Evolutionary conservation across 2,797 vertebrate genomes (phyloP).

Genomic region (Zenarchopterus dispar): DNA sequence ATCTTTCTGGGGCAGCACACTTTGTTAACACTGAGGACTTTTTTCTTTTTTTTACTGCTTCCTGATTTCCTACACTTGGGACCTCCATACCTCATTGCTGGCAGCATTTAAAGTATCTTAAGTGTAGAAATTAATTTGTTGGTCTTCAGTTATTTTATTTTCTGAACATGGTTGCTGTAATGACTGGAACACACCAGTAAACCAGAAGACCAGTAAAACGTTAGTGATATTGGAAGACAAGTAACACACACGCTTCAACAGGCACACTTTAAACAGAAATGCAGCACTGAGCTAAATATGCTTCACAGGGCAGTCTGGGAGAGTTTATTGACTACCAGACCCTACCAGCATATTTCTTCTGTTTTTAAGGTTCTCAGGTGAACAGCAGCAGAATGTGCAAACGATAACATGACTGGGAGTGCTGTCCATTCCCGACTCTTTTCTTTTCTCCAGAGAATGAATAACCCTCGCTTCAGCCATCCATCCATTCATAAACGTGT

Average conservation of each 20-base stretch:
- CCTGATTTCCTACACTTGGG: no score
- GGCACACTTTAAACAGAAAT: slow-evolving; percentile 17
- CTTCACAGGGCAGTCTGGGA: slow-evolving; percentile 41
- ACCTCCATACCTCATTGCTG: no score
- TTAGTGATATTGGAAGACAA: slow-evolving; percentile 7
- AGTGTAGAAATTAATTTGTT: neutral
- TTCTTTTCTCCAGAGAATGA: slow-evolving; percentile 37
- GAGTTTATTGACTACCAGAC: slow-evolving; percentile 25
- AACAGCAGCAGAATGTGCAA: slow-evolving; percentile 29
- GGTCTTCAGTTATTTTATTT: neutral
- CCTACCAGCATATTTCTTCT: slow-evolving; percentile 30
- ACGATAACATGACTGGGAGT: slow-evolving; percentile 26
- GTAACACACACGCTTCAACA: slow-evolving; percentile 11
- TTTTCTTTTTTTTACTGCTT: no score
- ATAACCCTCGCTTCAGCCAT: slow-evolving; percentile 27
- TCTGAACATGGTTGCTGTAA: neutral
- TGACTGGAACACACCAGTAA: neutral
- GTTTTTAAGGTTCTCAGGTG: slow-evolving; percentile 34
- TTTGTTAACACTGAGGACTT: no score
- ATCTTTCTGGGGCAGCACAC: no score
- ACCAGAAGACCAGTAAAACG: neutral
- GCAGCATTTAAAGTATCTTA: neutral
- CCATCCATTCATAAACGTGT: slow-evolving; percentile 46
- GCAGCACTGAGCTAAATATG: slow-evolving; percentile 27
- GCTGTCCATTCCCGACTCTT: slow-evolving; percentile 30